phyloP scores from a whole-genome alignment of 2,888 invertebrate species.

The Acronicta alni region DNA sequence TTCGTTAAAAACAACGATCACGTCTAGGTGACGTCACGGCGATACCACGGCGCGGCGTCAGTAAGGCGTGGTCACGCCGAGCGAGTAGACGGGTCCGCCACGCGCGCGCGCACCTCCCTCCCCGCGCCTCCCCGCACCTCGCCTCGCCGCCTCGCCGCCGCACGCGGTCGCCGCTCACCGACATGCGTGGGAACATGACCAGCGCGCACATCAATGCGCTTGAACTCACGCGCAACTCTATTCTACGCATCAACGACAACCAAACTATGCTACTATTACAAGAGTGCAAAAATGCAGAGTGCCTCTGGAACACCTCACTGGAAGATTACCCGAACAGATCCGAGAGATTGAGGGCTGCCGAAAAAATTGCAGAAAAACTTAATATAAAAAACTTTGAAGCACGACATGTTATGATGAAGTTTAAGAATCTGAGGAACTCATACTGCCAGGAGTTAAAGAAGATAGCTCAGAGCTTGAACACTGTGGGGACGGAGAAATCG shows the following conservation, averaged over 20 bases:
- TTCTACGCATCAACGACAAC: constrained; percentile 62
- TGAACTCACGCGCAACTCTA: constrained; percentile 45
- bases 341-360: constrained; percentile 56
- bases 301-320: constrained; percentile 68
- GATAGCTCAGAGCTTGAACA: constrained; percentile 55
- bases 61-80: constrained; percentile 63
- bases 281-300: constrained; percentile 65
- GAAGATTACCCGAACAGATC: constrained; percentile 62
- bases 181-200: constrained; percentile 41
- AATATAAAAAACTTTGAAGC: constrained; percentile 66
- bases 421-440: constrained; percentile 75
- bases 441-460: constrained; percentile 77
- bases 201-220: constrained; percentile 6
- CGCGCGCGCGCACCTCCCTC: constrained; percentile 39
- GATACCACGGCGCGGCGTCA: constrained; percentile 43
- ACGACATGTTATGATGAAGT: constrained; percentile 72
- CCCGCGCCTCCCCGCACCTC: constrained; percentile 12
- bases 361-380: constrained; percentile 66
- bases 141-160: constrained; percentile 16
- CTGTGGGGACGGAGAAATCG: constrained; percentile 23
- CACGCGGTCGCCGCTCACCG: constrained; percentile 18
- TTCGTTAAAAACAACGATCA: constrained; percentile 16
- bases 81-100: constrained; percentile 42
- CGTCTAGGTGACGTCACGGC: constrained; percentile 33
- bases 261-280: constrained; percentile 67